phyloP scores from a whole-genome alignment of 2,888 invertebrate species.

The Lingula anatina region DNA sequence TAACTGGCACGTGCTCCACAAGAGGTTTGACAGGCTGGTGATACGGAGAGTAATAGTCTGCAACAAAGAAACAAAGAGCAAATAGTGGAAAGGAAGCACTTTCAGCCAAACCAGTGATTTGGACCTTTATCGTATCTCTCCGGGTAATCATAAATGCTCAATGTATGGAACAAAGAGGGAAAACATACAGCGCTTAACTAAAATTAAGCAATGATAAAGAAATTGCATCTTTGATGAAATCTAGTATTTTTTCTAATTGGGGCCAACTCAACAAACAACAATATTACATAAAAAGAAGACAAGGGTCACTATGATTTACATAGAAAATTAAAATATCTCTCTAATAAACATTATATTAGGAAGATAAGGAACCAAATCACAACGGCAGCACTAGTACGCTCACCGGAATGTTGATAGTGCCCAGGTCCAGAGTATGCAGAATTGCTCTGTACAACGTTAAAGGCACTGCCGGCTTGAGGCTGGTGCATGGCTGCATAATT shows the following conservation, averaged over 20 bases:
- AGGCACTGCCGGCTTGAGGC: conserved; percentile 31
- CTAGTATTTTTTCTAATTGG: background rate
- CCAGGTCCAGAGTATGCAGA: conserved; percentile 8
- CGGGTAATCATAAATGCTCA: no score
- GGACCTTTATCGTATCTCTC: no score
- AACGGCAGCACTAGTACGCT: no score
- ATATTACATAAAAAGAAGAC: background rate
- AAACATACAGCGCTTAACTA: no score
- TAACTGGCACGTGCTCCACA: conserved; percentile 43
- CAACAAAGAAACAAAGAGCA: conserved; percentile 1
- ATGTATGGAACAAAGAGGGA: no score
- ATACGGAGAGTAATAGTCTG: conserved; percentile 14
- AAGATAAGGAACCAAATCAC: no score
- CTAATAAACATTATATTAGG: background rate
- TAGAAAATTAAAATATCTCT: background rate
- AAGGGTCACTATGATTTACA: background rate
- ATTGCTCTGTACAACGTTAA: conserved; percentile 36
- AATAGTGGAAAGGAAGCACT: no score
- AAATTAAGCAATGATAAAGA: no score
- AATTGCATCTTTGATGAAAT: no score
- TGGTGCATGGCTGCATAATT: conserved; percentile 17
- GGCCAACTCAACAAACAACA: background rate
- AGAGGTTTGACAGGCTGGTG: conserved; percentile 26
- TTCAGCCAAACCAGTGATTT: no score
- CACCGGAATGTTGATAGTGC: background rate